These are phyloP conservation scores for Acanthopleura granulata DNA, from an alignment of 2,888 invertebrate genomes.

Conservation along the genomic window DNA sequence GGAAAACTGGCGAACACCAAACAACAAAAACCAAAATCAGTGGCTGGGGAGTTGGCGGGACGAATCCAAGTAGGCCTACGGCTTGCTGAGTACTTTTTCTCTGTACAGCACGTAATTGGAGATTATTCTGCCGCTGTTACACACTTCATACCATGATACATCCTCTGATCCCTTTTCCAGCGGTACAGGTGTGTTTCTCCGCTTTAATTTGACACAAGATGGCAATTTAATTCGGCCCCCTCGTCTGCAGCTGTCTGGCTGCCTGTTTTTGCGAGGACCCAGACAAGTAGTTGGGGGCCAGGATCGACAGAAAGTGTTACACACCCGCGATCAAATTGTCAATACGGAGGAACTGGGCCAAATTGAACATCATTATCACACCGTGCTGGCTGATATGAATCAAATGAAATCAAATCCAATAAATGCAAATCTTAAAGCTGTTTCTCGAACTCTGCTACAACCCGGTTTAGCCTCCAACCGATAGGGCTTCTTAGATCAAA, in stretches of 20 bases:
- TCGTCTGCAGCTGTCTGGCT: not conserved
- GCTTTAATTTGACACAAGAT: not conserved
- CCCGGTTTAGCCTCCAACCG: too few relatives aligned
- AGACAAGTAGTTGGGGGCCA: not conserved
- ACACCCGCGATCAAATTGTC: not conserved
- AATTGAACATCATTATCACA: not conserved
- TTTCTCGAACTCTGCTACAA: too few relatives aligned
- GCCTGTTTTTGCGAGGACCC: not conserved
- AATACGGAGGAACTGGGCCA: not conserved
- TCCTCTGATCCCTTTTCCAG: too few relatives aligned
- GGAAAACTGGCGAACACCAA: too few relatives aligned
- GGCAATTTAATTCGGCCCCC: not conserved
- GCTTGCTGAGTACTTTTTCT: too few relatives aligned
- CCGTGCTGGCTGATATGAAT: conserved; percentile 1
- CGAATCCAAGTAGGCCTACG: too few relatives aligned
- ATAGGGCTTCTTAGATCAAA: too few relatives aligned
- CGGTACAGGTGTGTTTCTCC: not conserved
- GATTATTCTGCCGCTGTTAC: not conserved
- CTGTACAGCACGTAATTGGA: not conserved
- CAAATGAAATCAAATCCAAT: not conserved
- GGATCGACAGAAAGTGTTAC: not conserved
- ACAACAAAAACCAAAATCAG: too few relatives aligned
- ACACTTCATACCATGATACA: too few relatives aligned
- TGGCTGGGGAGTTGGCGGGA: too few relatives aligned
- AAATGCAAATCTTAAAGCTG: too few relatives aligned